Conservation (phyloP, 2,888 invertebrate genomes). For the Oeneis ivallda region DNA sequence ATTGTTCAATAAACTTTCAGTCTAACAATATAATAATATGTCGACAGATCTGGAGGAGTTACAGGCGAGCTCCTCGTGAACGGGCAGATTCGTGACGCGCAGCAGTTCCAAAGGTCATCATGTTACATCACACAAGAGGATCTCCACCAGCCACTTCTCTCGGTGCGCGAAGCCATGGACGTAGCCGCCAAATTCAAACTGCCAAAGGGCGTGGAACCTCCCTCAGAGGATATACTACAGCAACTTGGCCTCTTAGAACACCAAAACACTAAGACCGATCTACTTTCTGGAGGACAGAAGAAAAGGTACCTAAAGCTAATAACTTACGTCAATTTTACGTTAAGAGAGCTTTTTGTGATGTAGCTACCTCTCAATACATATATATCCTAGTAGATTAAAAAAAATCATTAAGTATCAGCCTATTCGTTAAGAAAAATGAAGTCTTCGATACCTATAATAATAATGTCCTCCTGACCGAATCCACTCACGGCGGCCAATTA, state of each 20-base stretch:
- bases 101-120: constrained; percentile 85
- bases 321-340: background rate
- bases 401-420: too few species aligned
- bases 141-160: constrained; percentile 86
- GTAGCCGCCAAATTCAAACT: constrained; percentile 89
- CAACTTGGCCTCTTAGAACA: constrained; percentile 84
- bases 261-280: constrained; percentile 83
- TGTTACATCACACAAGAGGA: constrained; percentile 93
- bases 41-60: constrained; percentile 83
- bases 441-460: too few species aligned
- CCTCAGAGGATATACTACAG: constrained; percentile 80
- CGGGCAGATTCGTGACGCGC: constrained; percentile 83
- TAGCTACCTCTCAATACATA: too few species aligned
- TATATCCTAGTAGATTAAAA: too few species aligned
- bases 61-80: constrained; percentile 86
- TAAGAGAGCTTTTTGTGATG: too few species aligned
- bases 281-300: constrained; percentile 89
- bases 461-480: too few species aligned
- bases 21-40: background rate
- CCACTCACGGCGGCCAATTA: too few species aligned
- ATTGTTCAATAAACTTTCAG: background rate
- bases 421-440: too few species aligned
- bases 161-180: constrained; percentile 88
- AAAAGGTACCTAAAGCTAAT: constrained; percentile 78
- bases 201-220: constrained; percentile 72